A percentile compares a stretch with the other conserved stretches of the same genome.
Conservation (phyloP, 2,888 invertebrate species). For the Lamellibrachia satsuma region DNA sequence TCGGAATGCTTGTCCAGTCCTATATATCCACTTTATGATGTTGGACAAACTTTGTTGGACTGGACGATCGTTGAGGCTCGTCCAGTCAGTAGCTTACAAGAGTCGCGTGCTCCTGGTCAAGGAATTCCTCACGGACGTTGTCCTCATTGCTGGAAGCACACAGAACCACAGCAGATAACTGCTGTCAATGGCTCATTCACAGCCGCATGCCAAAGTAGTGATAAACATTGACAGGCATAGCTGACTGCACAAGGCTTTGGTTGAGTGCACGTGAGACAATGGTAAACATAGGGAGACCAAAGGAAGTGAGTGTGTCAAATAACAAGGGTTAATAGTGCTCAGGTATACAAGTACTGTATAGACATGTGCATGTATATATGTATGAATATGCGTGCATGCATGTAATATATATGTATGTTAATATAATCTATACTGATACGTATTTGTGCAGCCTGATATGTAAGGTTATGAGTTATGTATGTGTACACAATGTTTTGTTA, state of each 20-base stretch:
- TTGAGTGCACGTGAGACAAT: constrained; percentile 10
- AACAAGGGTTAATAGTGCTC: not conserved
- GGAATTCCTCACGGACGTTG: not conserved
- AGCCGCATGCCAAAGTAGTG: not conserved
- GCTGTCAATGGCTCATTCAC: not conserved
- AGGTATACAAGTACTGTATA: not conserved
- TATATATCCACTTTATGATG: not conserved
- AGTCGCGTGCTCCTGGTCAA: not conserved
- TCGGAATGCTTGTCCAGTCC: not conserved
- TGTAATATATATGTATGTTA: not conserved
- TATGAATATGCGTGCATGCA: not conserved
- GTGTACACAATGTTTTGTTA: too few relatives aligned
- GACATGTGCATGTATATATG: not conserved
- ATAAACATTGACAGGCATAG: not conserved
- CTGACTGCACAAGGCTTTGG: not conserved
- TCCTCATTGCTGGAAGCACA: not conserved
- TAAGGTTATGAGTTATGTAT: too few relatives aligned
- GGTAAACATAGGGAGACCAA: not conserved
- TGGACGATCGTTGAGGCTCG: not conserved
- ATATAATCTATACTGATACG: not conserved
- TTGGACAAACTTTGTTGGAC: not conserved
- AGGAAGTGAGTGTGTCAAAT: not conserved
- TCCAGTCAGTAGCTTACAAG: not conserved
- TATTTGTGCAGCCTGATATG: not conserved
- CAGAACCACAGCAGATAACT: not conserved